Conservation (phyloP, 35 echinoderm and acorn worm species). For the Holothuria glaberrima region DNA sequence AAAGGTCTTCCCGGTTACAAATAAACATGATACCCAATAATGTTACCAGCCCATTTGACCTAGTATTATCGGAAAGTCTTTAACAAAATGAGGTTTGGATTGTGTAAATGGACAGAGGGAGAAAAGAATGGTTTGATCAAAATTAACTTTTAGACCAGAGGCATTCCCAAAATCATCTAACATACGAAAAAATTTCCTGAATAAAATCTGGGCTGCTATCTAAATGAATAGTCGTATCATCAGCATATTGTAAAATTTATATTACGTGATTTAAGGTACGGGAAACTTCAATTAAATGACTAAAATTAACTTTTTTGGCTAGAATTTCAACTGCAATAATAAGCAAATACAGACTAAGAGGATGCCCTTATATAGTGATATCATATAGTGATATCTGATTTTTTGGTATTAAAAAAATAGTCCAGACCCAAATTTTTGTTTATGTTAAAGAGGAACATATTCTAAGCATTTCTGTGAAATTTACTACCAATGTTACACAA, state of each 20-base stretch:
- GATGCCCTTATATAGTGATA: too few species aligned
- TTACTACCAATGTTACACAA: too few species aligned
- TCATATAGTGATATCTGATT: too few species aligned
- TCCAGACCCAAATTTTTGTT: too few species aligned
- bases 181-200: too few species aligned
- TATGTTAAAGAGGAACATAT: too few species aligned
- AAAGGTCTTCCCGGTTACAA: neutral
- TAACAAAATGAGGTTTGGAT: neutral
- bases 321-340: too few species aligned
- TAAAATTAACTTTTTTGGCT: neutral
- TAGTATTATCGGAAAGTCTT: neutral
- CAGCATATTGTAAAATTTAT: slow-evolving; percentile 24
- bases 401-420: too few species aligned
- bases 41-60: too few species aligned
- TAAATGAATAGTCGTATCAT: slow-evolving; percentile 9
- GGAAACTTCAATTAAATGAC: neutral
- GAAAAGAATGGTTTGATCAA: neutral
- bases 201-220: neutral
- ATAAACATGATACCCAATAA: too few species aligned
- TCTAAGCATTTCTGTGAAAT: too few species aligned
- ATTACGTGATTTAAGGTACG: neutral
- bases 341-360: too few species aligned
- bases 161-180: neutral
- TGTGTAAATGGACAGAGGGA: neutral
- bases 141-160: slow-evolving; percentile 1